These are phyloP conservation scores for Mesorhabditis belari DNA, from an alignment of 2,888 invertebrate species.

Conservation along the genomic window DNA sequence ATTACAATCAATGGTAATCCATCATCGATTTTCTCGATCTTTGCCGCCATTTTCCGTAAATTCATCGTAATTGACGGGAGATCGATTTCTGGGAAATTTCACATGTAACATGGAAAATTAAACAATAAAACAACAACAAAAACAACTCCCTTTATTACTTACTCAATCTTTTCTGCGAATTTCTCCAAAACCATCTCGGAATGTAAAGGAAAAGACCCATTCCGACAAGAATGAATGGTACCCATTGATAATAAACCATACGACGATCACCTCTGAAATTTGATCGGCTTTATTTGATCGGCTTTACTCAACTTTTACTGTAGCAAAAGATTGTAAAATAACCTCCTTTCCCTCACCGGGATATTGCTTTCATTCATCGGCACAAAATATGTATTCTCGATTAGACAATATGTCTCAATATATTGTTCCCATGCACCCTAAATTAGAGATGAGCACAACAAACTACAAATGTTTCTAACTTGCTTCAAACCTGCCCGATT, in stretches of 20 bases:
- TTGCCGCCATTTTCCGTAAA: conserved; percentile 15
- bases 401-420: conserved; percentile 58
- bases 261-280: neutral
- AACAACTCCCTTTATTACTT: no score
- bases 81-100: conserved; percentile 8
- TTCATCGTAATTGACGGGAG: conserved; percentile 19
- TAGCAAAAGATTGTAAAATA: neutral
- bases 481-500: no score
- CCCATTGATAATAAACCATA: conserved; percentile 47
- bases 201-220: conserved; percentile 39
- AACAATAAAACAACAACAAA: no score
- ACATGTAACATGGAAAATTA: neutral
- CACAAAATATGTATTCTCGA: conserved; percentile 56
- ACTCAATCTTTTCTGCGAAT: conserved; percentile 36
- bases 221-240: conserved; percentile 47
- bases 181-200: conserved; percentile 44
- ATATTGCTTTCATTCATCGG: conserved; percentile 25
- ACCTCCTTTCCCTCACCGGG: conserved; percentile 7
- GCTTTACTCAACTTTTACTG: neutral
- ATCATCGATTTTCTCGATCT: neutral
- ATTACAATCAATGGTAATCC: neutral
- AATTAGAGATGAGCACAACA: no score
- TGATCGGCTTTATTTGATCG: neutral
- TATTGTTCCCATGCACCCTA: conserved; percentile 56
- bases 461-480: no score